These are phyloP conservation scores for Desoria tigrina DNA, from an alignment of 2,888 invertebrate species.

Conservation along the genomic window DNA sequence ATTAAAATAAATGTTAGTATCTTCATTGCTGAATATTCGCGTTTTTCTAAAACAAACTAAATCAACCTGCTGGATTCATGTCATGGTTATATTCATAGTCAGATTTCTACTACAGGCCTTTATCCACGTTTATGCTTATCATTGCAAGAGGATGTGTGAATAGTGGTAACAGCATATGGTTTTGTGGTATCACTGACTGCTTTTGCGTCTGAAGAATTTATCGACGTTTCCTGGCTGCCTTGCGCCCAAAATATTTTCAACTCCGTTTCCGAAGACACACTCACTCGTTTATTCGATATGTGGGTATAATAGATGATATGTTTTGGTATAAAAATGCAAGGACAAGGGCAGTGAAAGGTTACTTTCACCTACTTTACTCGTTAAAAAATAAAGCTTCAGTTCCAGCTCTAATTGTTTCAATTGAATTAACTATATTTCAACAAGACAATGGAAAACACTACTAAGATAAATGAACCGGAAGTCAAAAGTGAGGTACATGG, in stretches of 20 bases:
- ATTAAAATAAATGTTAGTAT: too few relatives aligned
- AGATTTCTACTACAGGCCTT: neutral
- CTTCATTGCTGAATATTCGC: slow-evolving; percentile 15
- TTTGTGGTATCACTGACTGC: neutral
- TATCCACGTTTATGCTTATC: neutral
- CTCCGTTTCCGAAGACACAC: neutral
- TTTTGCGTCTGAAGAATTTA: slow-evolving; percentile 7
- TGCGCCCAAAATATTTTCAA: slow-evolving; percentile 12
- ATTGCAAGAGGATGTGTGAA: neutral
- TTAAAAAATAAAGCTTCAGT: too few relatives aligned
- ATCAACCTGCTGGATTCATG: slow-evolving; percentile 35
- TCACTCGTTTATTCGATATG: too few relatives aligned
- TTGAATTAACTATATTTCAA: too few relatives aligned
- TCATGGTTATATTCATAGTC: neutral
- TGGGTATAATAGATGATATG: too few relatives aligned
- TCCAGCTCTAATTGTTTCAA: too few relatives aligned
- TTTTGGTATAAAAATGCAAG: too few relatives aligned
- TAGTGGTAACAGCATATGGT: slow-evolving; percentile 7
- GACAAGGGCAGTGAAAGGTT: too few relatives aligned
- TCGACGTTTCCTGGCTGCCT: slow-evolving; percentile 8
- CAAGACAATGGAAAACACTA: too few relatives aligned
- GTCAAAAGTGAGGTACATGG: too few relatives aligned
- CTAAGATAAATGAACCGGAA: too few relatives aligned
- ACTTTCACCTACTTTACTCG: too few relatives aligned
- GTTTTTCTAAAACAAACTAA: slow-evolving; percentile 10